Evolutionary conservation across 2,888 invertebrate genomes (phyloP).

Genomic region (Drosophila macrospina): DNA sequence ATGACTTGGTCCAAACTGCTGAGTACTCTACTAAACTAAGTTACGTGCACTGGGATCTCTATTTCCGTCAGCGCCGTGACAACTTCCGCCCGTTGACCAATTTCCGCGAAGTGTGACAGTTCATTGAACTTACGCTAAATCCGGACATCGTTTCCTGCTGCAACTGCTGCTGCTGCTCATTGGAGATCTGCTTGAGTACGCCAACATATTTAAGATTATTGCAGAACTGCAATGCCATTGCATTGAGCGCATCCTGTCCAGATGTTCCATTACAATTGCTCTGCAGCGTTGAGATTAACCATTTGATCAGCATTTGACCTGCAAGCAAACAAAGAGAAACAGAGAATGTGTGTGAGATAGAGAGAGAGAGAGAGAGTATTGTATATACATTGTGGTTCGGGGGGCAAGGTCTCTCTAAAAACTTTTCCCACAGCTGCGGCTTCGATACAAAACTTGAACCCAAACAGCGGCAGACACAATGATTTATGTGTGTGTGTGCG

Average conservation of each 20-base stretch:
- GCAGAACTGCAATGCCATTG: constrained; percentile 93
- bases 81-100: constrained; percentile 73
- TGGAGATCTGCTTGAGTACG: constrained; percentile 91
- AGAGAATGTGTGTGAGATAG: background rate
- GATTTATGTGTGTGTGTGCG: constrained; percentile 64
- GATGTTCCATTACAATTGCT: constrained; percentile 64
- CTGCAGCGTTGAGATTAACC: constrained; percentile 92
- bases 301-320: constrained; percentile 97
- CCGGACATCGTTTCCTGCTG: constrained; percentile 53
- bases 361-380: background rate
- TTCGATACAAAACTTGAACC: constrained; percentile 44
- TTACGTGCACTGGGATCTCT: constrained; percentile 44
- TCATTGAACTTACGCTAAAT: constrained; percentile 72
- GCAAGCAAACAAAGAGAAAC: constrained; percentile 27
- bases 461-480: constrained; percentile 51
- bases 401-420: constrained; percentile 26
- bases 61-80: constrained; percentile 72
- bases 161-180: constrained; percentile 50
- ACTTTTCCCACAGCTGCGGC: constrained; percentile 60
- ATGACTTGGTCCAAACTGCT: constrained; percentile 34
- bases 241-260: constrained; percentile 89
- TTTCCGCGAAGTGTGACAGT: constrained; percentile 56
- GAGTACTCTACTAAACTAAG: constrained; percentile 29
- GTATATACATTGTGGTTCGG: background rate
- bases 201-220: constrained; percentile 95